A percentile compares a stretch with the other conserved stretches of the same genome.
Conservation (phyloP, 1,140 invertebrate genomes). For the Drosophila subpulchrella region DNA sequence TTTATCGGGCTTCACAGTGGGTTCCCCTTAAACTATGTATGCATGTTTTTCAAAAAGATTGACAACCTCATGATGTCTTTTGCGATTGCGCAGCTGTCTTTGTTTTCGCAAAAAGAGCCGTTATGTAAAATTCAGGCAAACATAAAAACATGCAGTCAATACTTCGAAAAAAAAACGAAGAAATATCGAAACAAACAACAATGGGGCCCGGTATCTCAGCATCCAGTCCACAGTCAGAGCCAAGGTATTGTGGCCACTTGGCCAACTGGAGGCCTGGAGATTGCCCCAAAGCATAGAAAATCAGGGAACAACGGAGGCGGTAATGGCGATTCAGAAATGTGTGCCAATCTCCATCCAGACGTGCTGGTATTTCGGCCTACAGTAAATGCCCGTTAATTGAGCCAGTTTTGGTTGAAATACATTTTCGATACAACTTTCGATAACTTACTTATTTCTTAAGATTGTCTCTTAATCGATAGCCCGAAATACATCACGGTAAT, state of each 20-base stretch:
- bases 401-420: background rate
- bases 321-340: conserved; percentile 17
- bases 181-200: conserved; percentile 42
- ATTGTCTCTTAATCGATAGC: too few relatives aligned
- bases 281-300: conserved; percentile 18
- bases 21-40: conserved; percentile 1
- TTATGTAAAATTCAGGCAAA: conserved; percentile 41
- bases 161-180: background rate
- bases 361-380: conserved; percentile 19
- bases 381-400: conserved; percentile 11
- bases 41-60: conserved; percentile 8
- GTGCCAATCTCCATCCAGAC: conserved; percentile 36
- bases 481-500: too few relatives aligned
- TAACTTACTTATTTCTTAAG: background rate
- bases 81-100: conserved; percentile 45
- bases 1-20: background rate
- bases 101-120: conserved; percentile 21
- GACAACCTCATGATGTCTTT: conserved; percentile 19
- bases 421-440: background rate
- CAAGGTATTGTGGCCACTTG: conserved; percentile 33
- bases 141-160: background rate
- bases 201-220: conserved; percentile 14
- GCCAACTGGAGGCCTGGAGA: conserved; percentile 23
- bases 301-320: conserved; percentile 21
- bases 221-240: conserved; percentile 21